Percentiles rank a stretch among this genome's conserved stretches.
phyloP scores from a whole-genome alignment of 2,888 invertebrate genomes.

The Uropetala carovei region DNA sequence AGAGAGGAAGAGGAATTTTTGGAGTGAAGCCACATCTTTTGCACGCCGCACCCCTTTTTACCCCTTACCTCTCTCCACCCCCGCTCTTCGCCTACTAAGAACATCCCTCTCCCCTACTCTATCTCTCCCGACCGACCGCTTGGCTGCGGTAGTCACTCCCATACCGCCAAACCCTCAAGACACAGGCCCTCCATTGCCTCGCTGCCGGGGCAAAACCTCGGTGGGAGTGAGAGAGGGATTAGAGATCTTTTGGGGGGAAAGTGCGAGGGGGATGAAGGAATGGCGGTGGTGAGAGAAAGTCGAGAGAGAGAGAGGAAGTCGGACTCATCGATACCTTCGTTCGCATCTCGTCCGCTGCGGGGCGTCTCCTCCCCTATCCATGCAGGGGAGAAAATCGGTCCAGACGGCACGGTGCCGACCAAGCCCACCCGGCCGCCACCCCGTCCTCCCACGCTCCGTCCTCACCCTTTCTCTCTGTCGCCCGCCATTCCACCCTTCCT shows the following conservation, averaged over 20 bases:
- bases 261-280: too few species aligned
- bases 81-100: too few species aligned
- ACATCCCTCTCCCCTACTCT: too few species aligned
- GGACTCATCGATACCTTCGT: constrained; percentile 30
- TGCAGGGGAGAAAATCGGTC: not conserved
- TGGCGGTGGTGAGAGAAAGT: too few species aligned
- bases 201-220: not conserved
- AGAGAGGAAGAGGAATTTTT: too few species aligned
- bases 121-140: not conserved
- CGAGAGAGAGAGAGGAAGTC: not conserved
- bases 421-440: not conserved
- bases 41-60: too few species aligned
- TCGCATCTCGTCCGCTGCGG: constrained; percentile 18
- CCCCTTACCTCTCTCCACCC: too few species aligned
- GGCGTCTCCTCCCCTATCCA: constrained; percentile 17
- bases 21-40: too few species aligned
- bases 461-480: not conserved
- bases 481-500: too few species aligned
- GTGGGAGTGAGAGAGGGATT: not conserved
- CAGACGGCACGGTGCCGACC: constrained; percentile 35
- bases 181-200: not conserved
- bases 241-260: too few species aligned
- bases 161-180: not conserved
- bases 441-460: not conserved
- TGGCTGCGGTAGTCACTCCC: constrained; percentile 8